Conservation (phyloP, 2,113 vertebrate species). For the Neopipo cinnamomea region DNA sequence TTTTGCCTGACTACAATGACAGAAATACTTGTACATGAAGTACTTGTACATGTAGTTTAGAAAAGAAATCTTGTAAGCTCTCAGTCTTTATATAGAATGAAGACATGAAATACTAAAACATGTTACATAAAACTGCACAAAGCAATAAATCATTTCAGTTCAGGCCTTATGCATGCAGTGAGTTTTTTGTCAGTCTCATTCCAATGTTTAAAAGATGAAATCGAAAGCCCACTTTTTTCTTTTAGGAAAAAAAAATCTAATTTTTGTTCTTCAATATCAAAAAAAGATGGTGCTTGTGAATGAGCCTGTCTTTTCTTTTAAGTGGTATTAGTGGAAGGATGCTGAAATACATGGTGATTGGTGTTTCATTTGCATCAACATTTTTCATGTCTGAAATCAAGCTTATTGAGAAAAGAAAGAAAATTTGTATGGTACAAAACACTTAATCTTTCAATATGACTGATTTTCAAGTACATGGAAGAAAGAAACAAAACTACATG, state of each 20-base stretch:
- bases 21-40: background rate
- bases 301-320: background rate
- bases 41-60: background rate
- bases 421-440: background rate
- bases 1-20: background rate
- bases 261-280: background rate
- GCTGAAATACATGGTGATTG: background rate
- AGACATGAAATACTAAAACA: background rate
- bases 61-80: background rate
- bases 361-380: background rate
- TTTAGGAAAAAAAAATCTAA: background rate
- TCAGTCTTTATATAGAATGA: background rate
- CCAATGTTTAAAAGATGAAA: background rate
- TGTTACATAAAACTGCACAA: background rate
- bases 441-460: background rate
- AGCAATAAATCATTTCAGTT: background rate
- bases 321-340: background rate
- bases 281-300: background rate
- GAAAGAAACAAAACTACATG: background rate
- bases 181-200: background rate
- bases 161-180: background rate
- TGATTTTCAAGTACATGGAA: background rate
- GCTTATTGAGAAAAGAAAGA: background rate
- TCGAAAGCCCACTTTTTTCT: background rate
- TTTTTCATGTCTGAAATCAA: background rate